A percentile compares a stretch with the other conserved stretches of the same genome.
Evolutionary conservation across 2,113 vertebrate genomes (phyloP).

Genomic region (Casuarius casuarius): DNA sequence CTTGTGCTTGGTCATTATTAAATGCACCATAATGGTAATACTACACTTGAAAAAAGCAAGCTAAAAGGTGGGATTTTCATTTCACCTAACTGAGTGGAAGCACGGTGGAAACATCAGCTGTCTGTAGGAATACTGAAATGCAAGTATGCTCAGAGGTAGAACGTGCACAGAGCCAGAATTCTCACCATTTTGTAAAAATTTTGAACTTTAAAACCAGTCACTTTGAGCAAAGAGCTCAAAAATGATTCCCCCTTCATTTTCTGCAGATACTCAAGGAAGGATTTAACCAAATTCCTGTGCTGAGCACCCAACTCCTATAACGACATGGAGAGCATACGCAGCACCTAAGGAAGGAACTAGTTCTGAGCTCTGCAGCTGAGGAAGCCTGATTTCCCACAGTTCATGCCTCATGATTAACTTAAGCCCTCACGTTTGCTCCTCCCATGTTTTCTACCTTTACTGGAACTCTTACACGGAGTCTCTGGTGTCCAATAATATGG

Average conservation of each 20-base stretch:
- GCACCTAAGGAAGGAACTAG: neutral
- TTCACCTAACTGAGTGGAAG: neutral
- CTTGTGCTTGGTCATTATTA: neutral
- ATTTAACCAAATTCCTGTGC: neutral
- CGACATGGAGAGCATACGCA: accelerated
- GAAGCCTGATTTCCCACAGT: neutral
- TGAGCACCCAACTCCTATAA: neutral
- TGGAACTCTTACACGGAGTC: neutral
- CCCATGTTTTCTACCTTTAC: neutral
- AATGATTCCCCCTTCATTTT: neutral
- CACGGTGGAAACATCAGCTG: neutral
- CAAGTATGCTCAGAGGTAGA: neutral
- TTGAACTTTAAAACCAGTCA: neutral
- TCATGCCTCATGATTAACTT: neutral
- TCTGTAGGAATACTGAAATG: neutral
- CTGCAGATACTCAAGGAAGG: neutral
- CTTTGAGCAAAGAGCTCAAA: neutral
- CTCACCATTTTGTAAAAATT: neutral
- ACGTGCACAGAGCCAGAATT: neutral
- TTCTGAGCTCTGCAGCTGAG: neutral
- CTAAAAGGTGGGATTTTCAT: neutral
- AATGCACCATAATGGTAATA: neutral
- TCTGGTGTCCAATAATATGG: neutral
- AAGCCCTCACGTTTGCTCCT: neutral
- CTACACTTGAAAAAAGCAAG: neutral